Evolutionary conservation across 2,888 invertebrate species (phyloP).

Genomic region (Lasioglossum marginatum): DNA sequence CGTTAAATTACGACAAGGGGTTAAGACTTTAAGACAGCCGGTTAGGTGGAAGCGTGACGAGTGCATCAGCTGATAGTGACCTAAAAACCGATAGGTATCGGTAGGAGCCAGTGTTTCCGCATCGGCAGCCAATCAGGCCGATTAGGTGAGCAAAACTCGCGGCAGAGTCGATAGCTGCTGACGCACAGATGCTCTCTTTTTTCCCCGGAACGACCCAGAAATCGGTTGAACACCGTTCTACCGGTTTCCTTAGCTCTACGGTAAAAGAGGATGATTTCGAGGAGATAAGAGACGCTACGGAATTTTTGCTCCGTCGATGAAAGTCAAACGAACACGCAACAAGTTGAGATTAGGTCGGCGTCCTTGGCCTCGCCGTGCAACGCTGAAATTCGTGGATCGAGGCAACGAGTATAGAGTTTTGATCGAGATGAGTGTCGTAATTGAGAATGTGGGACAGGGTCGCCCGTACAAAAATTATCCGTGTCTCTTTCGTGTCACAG

Average conservation of each 20-base stretch:
- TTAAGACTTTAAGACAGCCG: neutral
- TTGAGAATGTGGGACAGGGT: constrained; percentile 74
- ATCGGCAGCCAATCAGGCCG: constrained; percentile 49
- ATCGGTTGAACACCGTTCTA: neutral
- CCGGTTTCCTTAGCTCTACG: neutral
- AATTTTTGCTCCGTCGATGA: neutral
- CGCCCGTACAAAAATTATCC: constrained; percentile 58
- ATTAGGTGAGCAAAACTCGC: constrained; percentile 48
- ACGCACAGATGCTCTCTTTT: neutral
- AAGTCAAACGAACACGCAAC: constrained; percentile 27
- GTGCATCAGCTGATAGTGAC: constrained; percentile 53
- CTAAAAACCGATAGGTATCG: constrained; percentile 42
- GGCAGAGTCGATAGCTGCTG: constrained; percentile 16
- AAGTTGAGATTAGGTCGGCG: constrained; percentile 38
- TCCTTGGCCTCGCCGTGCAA: constrained; percentile 42
- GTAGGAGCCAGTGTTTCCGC: constrained; percentile 46
- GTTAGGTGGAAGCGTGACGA: constrained; percentile 19
- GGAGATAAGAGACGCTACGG: neutral
- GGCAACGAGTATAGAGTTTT: constrained; percentile 40
- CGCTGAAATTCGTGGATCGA: constrained; percentile 53
- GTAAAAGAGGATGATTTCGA: neutral
- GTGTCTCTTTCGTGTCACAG: constrained; percentile 12
- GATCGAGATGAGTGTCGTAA: constrained; percentile 49
- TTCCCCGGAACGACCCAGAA: constrained; percentile 8
- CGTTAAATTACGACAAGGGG: too few species aligned